Evolutionary conservation across 2,888 invertebrate species (phyloP).

Genomic region (Diarsia dahlii): DNA sequence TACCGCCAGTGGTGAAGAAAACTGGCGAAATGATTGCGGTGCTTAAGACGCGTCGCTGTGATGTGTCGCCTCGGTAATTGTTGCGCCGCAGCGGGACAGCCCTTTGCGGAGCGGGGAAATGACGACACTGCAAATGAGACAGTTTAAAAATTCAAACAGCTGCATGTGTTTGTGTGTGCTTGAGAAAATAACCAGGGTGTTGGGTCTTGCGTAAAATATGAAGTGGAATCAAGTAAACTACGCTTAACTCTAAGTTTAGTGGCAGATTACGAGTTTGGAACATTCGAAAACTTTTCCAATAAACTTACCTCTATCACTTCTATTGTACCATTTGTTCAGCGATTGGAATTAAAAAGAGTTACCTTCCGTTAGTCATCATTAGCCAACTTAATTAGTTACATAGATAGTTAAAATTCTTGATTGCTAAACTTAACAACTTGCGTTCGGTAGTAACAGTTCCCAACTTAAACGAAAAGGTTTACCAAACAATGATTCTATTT

Average conservation of each 20-base stretch:
- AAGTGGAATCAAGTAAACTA: background rate
- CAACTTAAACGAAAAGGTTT: conserved; percentile 33
- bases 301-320: background rate
- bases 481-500: conserved; percentile 55
- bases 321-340: background rate
- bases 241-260: background rate
- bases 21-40: conserved; percentile 74
- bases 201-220: background rate
- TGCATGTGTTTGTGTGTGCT: conserved; percentile 6
- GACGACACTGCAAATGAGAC: conserved; percentile 42
- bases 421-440: conserved; percentile 24
- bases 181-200: background rate
- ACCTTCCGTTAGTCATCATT: background rate
- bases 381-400: background rate
- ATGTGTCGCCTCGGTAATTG: conserved; percentile 71
- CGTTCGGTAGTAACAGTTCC: conserved; percentile 7
- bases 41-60: conserved; percentile 71
- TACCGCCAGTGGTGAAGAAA: conserved; percentile 56
- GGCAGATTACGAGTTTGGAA: background rate
- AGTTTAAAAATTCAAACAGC: conserved; percentile 40
- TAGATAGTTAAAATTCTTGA: background rate
- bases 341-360: background rate
- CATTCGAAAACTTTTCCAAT: background rate
- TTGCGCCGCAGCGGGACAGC: conserved; percentile 53
- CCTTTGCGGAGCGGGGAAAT: conserved; percentile 43